These are phyloP conservation scores for Prosapia bicincta DNA, from an alignment of 2,888 invertebrate genomes.

Conservation along the genomic window DNA sequence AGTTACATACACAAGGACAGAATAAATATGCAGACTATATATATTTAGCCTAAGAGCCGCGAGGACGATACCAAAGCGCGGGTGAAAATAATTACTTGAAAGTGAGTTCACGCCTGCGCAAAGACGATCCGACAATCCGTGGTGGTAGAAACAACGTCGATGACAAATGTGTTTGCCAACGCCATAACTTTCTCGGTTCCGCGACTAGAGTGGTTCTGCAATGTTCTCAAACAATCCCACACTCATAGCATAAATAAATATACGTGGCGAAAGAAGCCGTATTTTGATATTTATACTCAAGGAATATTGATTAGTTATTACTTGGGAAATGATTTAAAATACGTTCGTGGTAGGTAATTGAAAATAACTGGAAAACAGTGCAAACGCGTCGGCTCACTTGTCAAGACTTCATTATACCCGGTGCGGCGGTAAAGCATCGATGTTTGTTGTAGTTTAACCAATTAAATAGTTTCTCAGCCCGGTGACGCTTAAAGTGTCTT, in stretches of 20 bases:
- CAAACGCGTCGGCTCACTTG: too few relatives aligned
- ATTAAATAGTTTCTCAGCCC: too few relatives aligned
- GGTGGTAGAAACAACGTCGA: not conserved
- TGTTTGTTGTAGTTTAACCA: too few relatives aligned
- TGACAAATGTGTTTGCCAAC: not conserved
- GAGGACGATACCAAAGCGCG: too few relatives aligned
- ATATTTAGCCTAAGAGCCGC: too few relatives aligned
- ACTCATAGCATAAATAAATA: not conserved
- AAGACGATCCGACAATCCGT: not conserved
- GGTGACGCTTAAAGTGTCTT: too few relatives aligned
- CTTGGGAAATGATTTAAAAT: not conserved
- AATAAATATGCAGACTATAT: too few relatives aligned
- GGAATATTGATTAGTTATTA: not conserved
- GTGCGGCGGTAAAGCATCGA: too few relatives aligned
- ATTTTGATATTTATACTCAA: not conserved
- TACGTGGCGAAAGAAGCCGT: not conserved
- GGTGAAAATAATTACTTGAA: constrained; percentile 2
- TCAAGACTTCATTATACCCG: too few relatives aligned
- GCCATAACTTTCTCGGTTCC: not conserved
- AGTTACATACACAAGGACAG: too few relatives aligned
- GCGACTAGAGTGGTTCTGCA: not conserved
- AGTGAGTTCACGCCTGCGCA: not conserved
- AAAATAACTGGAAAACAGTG: too few relatives aligned
- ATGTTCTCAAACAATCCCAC: not conserved
- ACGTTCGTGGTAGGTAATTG: not conserved